Conservation (phyloP, 1,140 invertebrate species). For the Pseudomyrmex cubaensis region DNA sequence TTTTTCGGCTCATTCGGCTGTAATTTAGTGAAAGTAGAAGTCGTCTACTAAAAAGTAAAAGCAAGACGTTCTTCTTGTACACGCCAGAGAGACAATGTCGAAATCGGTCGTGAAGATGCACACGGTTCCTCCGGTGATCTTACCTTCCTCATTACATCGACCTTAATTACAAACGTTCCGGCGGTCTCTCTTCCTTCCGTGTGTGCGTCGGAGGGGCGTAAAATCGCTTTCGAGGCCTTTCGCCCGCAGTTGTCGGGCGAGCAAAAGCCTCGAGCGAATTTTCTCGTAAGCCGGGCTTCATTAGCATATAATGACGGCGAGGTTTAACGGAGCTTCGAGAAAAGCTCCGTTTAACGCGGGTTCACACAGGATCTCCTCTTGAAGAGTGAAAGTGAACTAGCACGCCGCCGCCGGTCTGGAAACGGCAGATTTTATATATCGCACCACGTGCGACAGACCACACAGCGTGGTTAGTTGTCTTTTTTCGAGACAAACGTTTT, state of each 20-base stretch:
- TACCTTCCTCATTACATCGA: slow-evolving; percentile 60
- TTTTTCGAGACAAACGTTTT: no score
- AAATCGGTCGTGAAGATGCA: slow-evolving; percentile 40
- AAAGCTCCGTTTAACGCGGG: slow-evolving; percentile 56
- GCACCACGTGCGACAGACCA: not conserved
- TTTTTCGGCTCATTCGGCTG: not conserved
- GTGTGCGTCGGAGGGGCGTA: not conserved
- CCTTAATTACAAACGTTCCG: slow-evolving; percentile 63
- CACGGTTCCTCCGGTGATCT: not conserved
- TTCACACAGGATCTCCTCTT: not conserved
- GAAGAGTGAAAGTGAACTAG: slow-evolving; percentile 66
- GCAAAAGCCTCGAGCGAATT: slow-evolving; percentile 23
- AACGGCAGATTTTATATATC: slow-evolving; percentile 30
- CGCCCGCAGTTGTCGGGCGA: slow-evolving; percentile 10
- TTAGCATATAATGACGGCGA: slow-evolving; percentile 64
- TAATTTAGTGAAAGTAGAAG: slow-evolving; percentile 10
- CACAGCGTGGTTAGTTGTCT: no score
- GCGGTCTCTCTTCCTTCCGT: slow-evolving; percentile 41
- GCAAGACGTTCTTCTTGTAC: not conserved
- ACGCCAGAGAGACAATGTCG: slow-evolving; percentile 31
- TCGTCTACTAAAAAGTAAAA: slow-evolving; percentile 42
- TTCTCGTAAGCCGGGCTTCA: slow-evolving; percentile 18
- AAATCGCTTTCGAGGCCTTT: slow-evolving; percentile 56
- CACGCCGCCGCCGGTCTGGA: not conserved
- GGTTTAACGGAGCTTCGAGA: slow-evolving; percentile 48